Conservation (phyloP, 2,113 vertebrate species). For the Seriola rivoliana region DNA sequence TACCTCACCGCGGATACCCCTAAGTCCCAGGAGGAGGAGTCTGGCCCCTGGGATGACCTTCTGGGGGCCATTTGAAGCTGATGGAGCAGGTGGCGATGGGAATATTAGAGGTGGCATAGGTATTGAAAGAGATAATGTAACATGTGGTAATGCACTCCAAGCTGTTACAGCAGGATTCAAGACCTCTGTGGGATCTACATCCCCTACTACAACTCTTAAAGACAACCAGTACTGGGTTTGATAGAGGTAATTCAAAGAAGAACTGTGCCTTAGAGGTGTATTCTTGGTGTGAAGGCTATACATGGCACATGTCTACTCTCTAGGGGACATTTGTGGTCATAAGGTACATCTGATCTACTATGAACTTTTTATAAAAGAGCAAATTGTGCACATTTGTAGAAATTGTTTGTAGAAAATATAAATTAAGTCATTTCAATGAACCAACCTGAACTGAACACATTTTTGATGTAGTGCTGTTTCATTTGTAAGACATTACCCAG, state of each 20-base stretch:
- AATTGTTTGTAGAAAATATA: neutral
- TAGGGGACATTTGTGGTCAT: slow-evolving; percentile 1
- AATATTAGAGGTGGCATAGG: slow-evolving; percentile 12
- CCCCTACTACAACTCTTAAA: slow-evolving; percentile 85
- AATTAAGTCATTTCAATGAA: slow-evolving; percentile 7
- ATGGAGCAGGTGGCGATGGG: slow-evolving; percentile 28
- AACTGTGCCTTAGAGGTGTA: slow-evolving; percentile 70
- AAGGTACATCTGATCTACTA: slow-evolving; percentile 19
- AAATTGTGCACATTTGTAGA: slow-evolving; percentile 1
- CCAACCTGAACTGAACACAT: slow-evolving; percentile 27
- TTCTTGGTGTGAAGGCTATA: neutral
- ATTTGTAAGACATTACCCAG: neutral
- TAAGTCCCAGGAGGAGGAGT: slow-evolving; percentile 52
- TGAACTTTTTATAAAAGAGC: neutral
- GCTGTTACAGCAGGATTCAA: slow-evolving; percentile 30
- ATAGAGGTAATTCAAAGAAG: slow-evolving; percentile 36
- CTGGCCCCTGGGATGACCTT: slow-evolving; percentile 71
- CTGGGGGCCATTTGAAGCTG: slow-evolving; percentile 84
- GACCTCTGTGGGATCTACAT: slow-evolving; percentile 41
- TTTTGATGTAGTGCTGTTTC: slow-evolving; percentile 3
- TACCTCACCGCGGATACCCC: slow-evolving; percentile 59
- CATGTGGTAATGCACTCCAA: slow-evolving; percentile 1
- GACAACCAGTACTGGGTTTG: slow-evolving; percentile 91
- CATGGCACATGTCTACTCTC: neutral
- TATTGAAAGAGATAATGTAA: slow-evolving; percentile 22